Evolutionary conservation across 2,888 invertebrate genomes (phyloP).

Genomic region (Epinotia nisella): DNA sequence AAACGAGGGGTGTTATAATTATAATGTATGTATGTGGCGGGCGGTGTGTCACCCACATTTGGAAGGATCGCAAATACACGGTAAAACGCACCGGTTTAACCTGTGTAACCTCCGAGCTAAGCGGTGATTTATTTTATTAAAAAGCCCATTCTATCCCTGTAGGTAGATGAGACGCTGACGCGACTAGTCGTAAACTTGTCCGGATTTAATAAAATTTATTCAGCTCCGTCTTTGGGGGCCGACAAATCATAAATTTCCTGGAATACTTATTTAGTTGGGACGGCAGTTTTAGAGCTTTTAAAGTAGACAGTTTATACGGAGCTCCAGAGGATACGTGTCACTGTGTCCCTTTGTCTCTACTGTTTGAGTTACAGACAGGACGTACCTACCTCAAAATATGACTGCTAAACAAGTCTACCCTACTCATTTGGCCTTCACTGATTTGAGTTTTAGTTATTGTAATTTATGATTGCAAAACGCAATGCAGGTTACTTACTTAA

Average conservation of each 20-base stretch:
- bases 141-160: constrained; percentile 65
- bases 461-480: no score
- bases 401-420: neutral
- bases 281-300: constrained; percentile 76
- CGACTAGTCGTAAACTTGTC: constrained; percentile 77
- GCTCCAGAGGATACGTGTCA: constrained; percentile 56
- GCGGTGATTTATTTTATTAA: constrained; percentile 75
- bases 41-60: constrained; percentile 8
- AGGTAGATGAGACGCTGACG: constrained; percentile 70
- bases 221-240: constrained; percentile 75
- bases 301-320: constrained; percentile 70
- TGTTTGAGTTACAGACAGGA: constrained; percentile 8
- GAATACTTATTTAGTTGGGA: constrained; percentile 80
- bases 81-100: constrained; percentile 34
- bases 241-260: constrained; percentile 81
- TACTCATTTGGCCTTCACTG: constrained; percentile 3
- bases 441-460: neutral
- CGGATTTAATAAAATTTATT: constrained; percentile 83
- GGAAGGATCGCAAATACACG: constrained; percentile 8
- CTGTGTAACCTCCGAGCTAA: constrained; percentile 48
- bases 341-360: constrained; percentile 29
- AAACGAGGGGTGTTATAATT: neutral
- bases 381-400: neutral
- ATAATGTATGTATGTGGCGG: neutral
- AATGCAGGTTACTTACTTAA: no score